phyloP scores from a whole-genome alignment of 2,113 vertebrate genomes.

The Corythoichthys intestinalis region DNA sequence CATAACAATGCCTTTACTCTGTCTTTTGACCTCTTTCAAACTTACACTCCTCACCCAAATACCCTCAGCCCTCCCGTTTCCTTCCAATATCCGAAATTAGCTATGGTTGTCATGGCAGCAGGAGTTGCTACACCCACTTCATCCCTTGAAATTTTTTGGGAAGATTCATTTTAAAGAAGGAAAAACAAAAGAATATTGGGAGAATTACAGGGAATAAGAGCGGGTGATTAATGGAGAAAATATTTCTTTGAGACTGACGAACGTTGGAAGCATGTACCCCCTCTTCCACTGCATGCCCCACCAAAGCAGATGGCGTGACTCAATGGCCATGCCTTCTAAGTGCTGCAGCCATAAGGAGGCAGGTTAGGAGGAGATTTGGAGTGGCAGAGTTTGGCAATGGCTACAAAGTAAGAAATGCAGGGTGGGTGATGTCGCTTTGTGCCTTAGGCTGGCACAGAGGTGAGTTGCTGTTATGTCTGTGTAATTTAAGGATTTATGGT shows the following conservation, averaged over 20 bases:
- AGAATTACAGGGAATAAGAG: not conserved
- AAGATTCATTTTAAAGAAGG: conserved; percentile 25
- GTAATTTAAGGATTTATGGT: conserved; percentile 29
- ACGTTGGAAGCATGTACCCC: conserved; percentile 20
- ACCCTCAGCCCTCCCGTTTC: conserved; percentile 16
- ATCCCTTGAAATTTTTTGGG: conserved; percentile 53
- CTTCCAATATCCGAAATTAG: conserved; percentile 57
- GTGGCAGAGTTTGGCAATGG: conserved; percentile 61
- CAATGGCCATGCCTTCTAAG: conserved; percentile 37
- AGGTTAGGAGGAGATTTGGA: conserved; percentile 66
- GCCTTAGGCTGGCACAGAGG: conserved; percentile 55
- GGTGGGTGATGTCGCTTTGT: conserved; percentile 33
- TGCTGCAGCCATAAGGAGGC: conserved; percentile 61
- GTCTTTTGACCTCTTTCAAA: conserved; percentile 24
- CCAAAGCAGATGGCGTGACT: conserved; percentile 63
- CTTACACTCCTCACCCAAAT: conserved; percentile 37
- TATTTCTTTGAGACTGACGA: conserved; percentile 1
- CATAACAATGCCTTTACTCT: conserved; percentile 59
- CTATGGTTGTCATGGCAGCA: conserved; percentile 51
- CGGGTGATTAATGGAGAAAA: conserved; percentile 1
- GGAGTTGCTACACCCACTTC: conserved; percentile 60
- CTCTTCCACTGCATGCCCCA: conserved; percentile 37
- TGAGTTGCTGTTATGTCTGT: conserved; percentile 61
- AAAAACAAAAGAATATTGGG: conserved; percentile 1
- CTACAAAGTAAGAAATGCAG: conserved; percentile 63